These are phyloP conservation scores for Falcaria lacertinaria DNA, from an alignment of 2,888 invertebrate genomes.

Conservation along the genomic window DNA sequence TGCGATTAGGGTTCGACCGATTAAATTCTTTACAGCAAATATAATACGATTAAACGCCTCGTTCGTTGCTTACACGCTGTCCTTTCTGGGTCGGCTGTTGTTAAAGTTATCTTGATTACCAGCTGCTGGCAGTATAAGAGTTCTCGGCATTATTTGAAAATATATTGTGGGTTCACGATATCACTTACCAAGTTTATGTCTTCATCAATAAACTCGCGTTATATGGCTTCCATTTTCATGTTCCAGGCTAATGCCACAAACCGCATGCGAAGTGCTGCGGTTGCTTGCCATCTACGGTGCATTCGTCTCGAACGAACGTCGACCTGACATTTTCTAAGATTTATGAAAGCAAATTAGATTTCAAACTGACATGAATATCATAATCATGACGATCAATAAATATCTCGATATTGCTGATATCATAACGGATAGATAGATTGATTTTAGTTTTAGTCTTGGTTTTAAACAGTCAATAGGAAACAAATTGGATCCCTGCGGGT, in stretches of 20 bases:
- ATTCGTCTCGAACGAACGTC: slow-evolving; percentile 53
- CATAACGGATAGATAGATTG: too few relatives aligned
- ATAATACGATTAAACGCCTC: slow-evolving; percentile 49
- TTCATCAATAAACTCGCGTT: slow-evolving; percentile 39
- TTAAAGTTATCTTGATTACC: slow-evolving; percentile 25
- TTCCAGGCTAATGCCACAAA: slow-evolving; percentile 42
- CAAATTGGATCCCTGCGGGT: slow-evolving; percentile 24
- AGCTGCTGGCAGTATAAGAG: slow-evolving; percentile 16
- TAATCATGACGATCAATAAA: neutral
- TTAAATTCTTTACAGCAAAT: slow-evolving; percentile 50
- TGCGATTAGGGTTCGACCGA: slow-evolving; percentile 50
- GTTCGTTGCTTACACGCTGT: slow-evolving; percentile 32
- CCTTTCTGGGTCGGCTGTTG: slow-evolving; percentile 38
- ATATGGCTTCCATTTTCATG: slow-evolving; percentile 39
- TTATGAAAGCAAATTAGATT: slow-evolving; percentile 21
- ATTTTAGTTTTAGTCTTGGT: too few relatives aligned
- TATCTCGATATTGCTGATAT: too few relatives aligned
- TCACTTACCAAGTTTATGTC: slow-evolving; percentile 22
- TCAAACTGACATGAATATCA: neutral
- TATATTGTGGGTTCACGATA: slow-evolving; percentile 12
- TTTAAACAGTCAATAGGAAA: slow-evolving; percentile 23
- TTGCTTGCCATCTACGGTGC: slow-evolving; percentile 48
- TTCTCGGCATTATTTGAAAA: slow-evolving; percentile 20
- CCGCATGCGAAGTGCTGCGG: slow-evolving; percentile 55
- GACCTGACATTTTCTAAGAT: slow-evolving; percentile 40